Evolutionary conservation across 2,888 invertebrate species (phyloP).

Genomic region (Poecilus cupreus): DNA sequence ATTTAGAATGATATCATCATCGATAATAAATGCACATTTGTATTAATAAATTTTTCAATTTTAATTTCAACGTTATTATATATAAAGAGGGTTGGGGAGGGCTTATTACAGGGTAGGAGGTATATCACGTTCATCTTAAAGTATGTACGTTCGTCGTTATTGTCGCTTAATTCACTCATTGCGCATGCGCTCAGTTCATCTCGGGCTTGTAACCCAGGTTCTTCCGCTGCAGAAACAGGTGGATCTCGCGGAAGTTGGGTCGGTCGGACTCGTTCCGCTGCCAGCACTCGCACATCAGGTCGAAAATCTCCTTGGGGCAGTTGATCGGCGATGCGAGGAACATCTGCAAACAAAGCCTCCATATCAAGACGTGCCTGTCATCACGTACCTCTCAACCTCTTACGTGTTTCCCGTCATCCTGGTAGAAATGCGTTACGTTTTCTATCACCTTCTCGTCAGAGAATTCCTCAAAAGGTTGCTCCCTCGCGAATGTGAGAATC

Average conservation of each 20-base stretch:
- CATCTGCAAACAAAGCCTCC: slow-evolving; percentile 69
- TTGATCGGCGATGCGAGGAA: slow-evolving; percentile 82
- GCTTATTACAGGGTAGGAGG: slow-evolving; percentile 9
- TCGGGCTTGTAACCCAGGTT: slow-evolving; percentile 77
- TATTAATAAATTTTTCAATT: not conserved
- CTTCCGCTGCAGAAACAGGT: slow-evolving; percentile 87
- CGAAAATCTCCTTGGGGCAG: slow-evolving; percentile 90
- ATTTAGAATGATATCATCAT: slow-evolving; percentile 52
- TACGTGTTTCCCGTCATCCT: slow-evolving; percentile 83
- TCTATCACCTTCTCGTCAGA: slow-evolving; percentile 88
- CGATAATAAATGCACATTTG: slow-evolving; percentile 53
- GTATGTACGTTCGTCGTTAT: slow-evolving; percentile 62
- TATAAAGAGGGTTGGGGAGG: slow-evolving; percentile 31
- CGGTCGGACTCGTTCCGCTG: slow-evolving; percentile 84
- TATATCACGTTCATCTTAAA: slow-evolving; percentile 67
- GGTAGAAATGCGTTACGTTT: slow-evolving; percentile 86
- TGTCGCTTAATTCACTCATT: slow-evolving; percentile 41
- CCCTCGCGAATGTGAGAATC: slow-evolving; percentile 87
- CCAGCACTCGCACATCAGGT: slow-evolving; percentile 92
- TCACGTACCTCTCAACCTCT: slow-evolving; percentile 65
- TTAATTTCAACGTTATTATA: slow-evolving; percentile 39
- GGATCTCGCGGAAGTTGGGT: slow-evolving; percentile 89
- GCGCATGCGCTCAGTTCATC: slow-evolving; percentile 67
- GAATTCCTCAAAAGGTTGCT: slow-evolving; percentile 87
- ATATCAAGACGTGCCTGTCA: slow-evolving; percentile 11